Percentiles rank a stretch among this genome's conserved stretches.
These are phyloP conservation scores for Astropecten irregularis DNA, from an alignment of 53 echinoderm and acorn worm species.

Conservation along the genomic window DNA sequence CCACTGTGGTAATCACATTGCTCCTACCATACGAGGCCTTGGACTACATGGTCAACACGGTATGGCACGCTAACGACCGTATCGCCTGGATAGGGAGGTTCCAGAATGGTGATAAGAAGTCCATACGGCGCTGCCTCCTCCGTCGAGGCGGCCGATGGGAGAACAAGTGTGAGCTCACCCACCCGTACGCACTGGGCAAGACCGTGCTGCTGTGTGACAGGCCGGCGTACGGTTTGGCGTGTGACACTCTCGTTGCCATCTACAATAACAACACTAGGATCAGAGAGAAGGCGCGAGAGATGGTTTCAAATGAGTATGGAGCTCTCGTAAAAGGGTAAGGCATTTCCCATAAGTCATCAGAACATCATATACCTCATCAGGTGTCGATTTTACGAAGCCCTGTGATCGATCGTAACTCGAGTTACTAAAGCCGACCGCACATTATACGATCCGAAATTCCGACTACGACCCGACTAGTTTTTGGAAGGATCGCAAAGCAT, in stretches of 20 bases:
- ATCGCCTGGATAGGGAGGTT: constrained; percentile 15
- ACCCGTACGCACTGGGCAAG: constrained; percentile 55
- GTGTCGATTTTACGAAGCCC: too few species aligned
- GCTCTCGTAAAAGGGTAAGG: constrained; percentile 32
- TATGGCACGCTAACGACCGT: constrained; percentile 14
- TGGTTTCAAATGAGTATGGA: background rate
- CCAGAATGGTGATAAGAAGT: background rate
- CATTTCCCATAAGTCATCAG: background rate
- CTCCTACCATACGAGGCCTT: constrained; percentile 74
- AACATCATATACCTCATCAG: too few species aligned
- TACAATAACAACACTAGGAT: background rate
- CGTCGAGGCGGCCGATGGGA: constrained; percentile 13
- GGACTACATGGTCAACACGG: constrained; percentile 28
- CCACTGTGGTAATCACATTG: constrained; percentile 52
- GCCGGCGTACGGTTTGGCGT: constrained; percentile 17
- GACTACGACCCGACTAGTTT: too few species aligned
- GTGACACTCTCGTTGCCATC: constrained; percentile 35
- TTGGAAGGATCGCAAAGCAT: too few species aligned
- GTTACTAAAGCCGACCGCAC: too few species aligned
- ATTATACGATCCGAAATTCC: too few species aligned
- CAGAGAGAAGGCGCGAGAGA: background rate
- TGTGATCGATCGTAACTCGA: too few species aligned
- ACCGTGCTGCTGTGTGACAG: constrained; percentile 61
- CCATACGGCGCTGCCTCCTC: constrained; percentile 21
- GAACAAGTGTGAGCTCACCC: constrained; percentile 46